Evolutionary conservation across 2,113 vertebrate genomes (phyloP).

Genomic region (Sylvicapra grimmia): DNA sequence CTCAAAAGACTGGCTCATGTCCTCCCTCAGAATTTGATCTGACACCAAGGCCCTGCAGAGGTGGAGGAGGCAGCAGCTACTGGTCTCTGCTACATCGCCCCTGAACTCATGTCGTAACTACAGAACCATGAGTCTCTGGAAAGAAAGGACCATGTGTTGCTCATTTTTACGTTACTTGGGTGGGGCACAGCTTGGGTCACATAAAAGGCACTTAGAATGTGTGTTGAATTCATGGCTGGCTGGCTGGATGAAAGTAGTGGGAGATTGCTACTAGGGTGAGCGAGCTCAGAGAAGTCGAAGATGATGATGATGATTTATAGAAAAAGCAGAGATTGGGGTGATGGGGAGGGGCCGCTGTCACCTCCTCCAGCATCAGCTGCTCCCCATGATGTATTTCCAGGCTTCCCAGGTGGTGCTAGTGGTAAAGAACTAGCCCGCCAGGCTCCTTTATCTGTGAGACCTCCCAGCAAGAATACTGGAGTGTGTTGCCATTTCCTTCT

Average conservation of each 20-base stretch:
- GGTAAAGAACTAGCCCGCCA: neutral
- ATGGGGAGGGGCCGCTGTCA: neutral
- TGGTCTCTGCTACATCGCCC: neutral
- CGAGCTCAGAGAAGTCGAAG: neutral
- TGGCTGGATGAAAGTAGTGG: neutral
- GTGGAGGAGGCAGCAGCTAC: neutral
- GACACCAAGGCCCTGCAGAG: no score
- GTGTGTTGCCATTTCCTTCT: neutral
- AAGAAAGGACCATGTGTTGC: neutral
- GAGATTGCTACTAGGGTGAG: neutral
- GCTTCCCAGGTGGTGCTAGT: neutral
- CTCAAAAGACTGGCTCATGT: neutral
- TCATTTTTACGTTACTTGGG: neutral
- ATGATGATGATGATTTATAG: neutral
- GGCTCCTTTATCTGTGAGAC: neutral
- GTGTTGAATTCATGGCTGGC: neutral
- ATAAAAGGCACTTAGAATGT: neutral
- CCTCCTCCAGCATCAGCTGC: neutral
- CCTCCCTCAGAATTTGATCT: neutral
- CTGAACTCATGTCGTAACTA: neutral
- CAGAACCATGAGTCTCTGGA: neutral
- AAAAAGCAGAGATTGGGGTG: neutral
- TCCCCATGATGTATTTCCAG: neutral
- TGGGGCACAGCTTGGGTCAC: neutral
- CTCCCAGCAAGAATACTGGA: neutral